These are phyloP conservation scores for Coranthus polyacanthus DNA, from an alignment of 2,797 vertebrate genomes.

Conservation along the genomic window DNA sequence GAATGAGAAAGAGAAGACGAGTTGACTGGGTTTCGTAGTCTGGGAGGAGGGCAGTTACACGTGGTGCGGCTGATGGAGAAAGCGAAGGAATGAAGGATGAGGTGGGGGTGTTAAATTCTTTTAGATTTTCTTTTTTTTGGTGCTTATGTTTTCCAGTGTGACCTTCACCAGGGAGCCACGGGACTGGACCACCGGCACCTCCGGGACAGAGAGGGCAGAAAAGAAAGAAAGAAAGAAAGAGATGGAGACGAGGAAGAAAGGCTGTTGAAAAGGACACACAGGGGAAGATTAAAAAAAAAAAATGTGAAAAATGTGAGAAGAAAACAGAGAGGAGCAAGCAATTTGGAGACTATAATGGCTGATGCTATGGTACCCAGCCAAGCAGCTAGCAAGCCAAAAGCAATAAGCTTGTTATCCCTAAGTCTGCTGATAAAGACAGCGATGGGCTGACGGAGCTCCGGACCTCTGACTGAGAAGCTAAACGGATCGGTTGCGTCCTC, in stretches of 20 bases:
- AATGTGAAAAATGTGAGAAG: neutral
- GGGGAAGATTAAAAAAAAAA: neutral
- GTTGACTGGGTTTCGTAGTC: neutral
- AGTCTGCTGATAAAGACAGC: constrained; percentile 35
- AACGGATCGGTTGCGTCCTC: constrained; percentile 27
- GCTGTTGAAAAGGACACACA: neutral
- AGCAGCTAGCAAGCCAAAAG: constrained; percentile 16
- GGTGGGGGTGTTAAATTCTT: constrained; percentile 56
- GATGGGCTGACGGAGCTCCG: constrained; percentile 12
- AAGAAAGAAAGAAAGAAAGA: neutral
- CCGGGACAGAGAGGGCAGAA: constrained; percentile 11
- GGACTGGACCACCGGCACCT: constrained; percentile 56
- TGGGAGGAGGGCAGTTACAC: neutral
- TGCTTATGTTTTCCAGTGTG: constrained; percentile 49
- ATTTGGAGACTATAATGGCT: neutral
- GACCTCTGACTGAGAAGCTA: constrained; percentile 22
- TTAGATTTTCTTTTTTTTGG: constrained; percentile 24
- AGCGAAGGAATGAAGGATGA: constrained; percentile 30
- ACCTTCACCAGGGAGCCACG: constrained; percentile 54
- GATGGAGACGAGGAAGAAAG: neutral
- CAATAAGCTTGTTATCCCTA: constrained; percentile 43
- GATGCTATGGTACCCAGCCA: constrained; percentile 17
- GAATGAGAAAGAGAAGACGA: constrained; percentile 16
- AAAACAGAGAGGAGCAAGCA: neutral
- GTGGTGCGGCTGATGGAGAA: constrained; percentile 10